Conservation (phyloP, 2,888 invertebrate genomes). For the Platycheirus albimanus region DNA sequence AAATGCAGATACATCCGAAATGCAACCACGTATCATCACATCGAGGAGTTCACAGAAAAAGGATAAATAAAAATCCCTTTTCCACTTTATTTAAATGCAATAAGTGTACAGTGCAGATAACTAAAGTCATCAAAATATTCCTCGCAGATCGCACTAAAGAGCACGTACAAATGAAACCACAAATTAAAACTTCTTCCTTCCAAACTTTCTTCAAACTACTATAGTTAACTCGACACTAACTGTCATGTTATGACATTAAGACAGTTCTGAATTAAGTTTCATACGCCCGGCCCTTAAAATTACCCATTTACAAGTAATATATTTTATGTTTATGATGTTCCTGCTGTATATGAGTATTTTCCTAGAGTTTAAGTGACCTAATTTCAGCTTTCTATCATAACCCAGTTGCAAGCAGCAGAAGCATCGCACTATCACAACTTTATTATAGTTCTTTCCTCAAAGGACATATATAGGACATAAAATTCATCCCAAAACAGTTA, state of each 20-base stretch:
- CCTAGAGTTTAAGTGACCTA: slow-evolving; percentile 43
- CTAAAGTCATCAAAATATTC: too few species aligned
- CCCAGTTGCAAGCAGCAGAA: not conserved
- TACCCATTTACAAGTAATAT: not conserved
- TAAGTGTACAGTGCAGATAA: too few species aligned
- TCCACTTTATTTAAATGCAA: too few species aligned
- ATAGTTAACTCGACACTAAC: slow-evolving; percentile 14
- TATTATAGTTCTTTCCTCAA: not conserved
- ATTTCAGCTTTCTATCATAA: slow-evolving; percentile 7
- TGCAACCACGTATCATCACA: too few species aligned
- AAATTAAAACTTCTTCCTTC: too few species aligned
- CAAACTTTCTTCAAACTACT: not conserved
- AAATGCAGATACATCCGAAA: too few species aligned
- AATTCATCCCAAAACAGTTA: slow-evolving; percentile 49
- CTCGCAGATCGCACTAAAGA: too few species aligned
- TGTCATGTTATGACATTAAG: slow-evolving; percentile 25
- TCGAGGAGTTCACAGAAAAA: too few species aligned
- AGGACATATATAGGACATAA: not conserved
- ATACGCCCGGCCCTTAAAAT: slow-evolving; percentile 8
- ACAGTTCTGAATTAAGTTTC: slow-evolving; percentile 24
- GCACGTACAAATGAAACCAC: too few species aligned
- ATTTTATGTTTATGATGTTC: not conserved
- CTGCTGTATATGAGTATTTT: not conserved
- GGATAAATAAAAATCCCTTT: too few species aligned
- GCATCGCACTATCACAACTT: too few species aligned